Percentiles rank a stretch among this genome's conserved stretches.
phyloP scores from a whole-genome alignment of 2,797 vertebrate species.

The Siniperca undulata region DNA sequence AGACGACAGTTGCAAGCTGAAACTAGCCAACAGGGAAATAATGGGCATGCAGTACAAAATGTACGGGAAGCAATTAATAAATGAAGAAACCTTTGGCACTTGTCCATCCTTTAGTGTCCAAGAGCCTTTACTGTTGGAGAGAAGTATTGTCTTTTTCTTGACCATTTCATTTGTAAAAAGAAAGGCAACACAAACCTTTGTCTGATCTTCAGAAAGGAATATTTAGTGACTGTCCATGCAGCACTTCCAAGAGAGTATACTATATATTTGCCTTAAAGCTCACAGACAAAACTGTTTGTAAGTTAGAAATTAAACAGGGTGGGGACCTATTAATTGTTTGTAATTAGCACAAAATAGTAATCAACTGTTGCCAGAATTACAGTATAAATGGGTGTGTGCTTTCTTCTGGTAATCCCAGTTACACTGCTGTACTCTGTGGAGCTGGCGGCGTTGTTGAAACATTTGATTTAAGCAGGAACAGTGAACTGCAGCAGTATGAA shows the following conservation, averaged over 20 bases:
- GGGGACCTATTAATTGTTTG: constrained; percentile 18
- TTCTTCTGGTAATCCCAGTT: constrained; percentile 21
- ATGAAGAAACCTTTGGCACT: background rate
- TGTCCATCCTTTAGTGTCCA: background rate
- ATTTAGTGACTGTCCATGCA: background rate
- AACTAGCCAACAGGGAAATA: background rate
- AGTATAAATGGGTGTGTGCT: constrained; percentile 12
- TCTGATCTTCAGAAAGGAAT: background rate
- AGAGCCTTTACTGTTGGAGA: background rate
- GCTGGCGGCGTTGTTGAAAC: constrained; percentile 21
- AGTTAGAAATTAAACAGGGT: constrained; percentile 11
- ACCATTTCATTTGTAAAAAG: background rate
- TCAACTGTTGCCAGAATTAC: constrained; percentile 19
- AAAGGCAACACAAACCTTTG: background rate
- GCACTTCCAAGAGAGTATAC: background rate
- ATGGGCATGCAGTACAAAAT: background rate
- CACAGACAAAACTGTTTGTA: background rate
- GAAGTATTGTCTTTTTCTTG: background rate
- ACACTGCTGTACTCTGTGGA: constrained; percentile 26
- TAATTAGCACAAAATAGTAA: constrained; percentile 37
- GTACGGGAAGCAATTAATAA: background rate
- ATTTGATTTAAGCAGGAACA: constrained; percentile 40
- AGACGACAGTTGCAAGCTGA: background rate
- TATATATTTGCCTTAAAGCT: background rate
- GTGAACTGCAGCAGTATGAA: constrained; percentile 21